These are phyloP conservation scores for Montipora efflorescens DNA, from an alignment of 64 coral and sea anemone species.

Conservation along the genomic window DNA sequence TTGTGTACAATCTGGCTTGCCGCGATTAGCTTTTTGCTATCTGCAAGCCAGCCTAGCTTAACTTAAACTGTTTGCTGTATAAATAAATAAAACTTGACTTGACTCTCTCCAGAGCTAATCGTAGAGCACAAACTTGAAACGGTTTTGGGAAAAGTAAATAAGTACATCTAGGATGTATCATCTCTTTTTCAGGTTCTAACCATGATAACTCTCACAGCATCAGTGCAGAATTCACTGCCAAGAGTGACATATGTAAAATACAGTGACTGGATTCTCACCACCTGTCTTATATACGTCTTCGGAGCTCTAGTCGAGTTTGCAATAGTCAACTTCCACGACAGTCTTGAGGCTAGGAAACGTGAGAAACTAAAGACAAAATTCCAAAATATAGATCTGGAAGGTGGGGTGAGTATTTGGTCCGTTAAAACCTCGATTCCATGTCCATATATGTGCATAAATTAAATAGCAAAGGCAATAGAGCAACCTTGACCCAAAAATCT, in stretches of 20 bases:
- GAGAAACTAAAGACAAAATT: slow-evolving; percentile 2
- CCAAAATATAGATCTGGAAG: slow-evolving; percentile 33
- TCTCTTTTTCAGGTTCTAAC: slow-evolving; percentile 65
- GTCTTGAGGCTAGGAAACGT: slow-evolving; percentile 9
- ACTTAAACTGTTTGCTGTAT: no score
- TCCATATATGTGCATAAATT: no score
- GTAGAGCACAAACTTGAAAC: no score
- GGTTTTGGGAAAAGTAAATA: no score
- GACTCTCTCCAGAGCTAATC: no score
- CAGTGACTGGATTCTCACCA: slow-evolving; percentile 75
- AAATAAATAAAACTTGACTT: no score
- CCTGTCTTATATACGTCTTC: slow-evolving; percentile 72
- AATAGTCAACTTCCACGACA: slow-evolving; percentile 73
- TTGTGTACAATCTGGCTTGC: no score
- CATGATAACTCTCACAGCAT: slow-evolving; percentile 75
- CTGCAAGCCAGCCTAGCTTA: no score
- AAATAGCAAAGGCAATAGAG: no score
- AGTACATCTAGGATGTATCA: background rate
- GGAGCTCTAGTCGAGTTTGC: slow-evolving; percentile 79
- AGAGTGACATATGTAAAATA: slow-evolving; percentile 83
- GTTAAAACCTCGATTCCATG: no score
- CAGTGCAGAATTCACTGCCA: slow-evolving; percentile 70
- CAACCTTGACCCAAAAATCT: no score
- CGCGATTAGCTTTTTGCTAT: no score
- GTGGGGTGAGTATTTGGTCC: background rate